Base-by-base conservation (phyloP, 2,888 invertebrate species). In the Chrysina gloriosa region DNA sequence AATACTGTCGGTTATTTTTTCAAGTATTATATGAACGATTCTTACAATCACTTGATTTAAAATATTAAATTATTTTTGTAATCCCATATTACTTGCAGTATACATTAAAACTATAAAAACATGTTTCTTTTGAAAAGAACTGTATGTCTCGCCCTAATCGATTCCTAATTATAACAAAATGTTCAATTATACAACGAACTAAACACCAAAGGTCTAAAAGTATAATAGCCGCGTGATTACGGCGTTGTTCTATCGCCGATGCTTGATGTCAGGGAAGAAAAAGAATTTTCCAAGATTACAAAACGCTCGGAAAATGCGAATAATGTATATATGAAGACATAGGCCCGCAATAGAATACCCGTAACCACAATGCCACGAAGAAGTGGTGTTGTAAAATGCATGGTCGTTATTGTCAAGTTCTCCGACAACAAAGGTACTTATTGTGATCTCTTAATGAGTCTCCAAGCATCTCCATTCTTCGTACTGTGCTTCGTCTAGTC, bases 361-460 rank as follows among this genome's bases (percentile, higher is more conserved):
- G 63, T 31, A 58, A 65, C 74, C 77, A 77, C 77, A 77, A 76
- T 77, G 74, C 71, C 65, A 67, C 67, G 72, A 69, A 74, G 74
- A 77, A 77, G 77, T 77, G 77, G 74, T 74, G 75, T 76, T 78
- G 74, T 75, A 78, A 80, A 79, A 80, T 79, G 77, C 77, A 79
- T 77, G 76, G 72, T 75, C 74, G 75, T 78, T 78, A 80, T 80
- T 80, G 80, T 80, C 75, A 75, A 75, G 69, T 52, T 48, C 65
- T 69, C 67, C 54, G 72, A 80, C 77, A 79, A 80, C 80, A 81
- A 80, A 79, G 80, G 70, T 74, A 69, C 70, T 75, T 75, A 80
- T 81, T 81, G 80, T 81, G 77, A 79, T 80, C 77, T 73, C 75
- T 79, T 81, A 80, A 81, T 80, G 80, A 79, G 78, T 77, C 76